phyloP scores from a whole-genome alignment of 64 coral and sea anemone genomes.

The Stichodactyla mertensii region DNA sequence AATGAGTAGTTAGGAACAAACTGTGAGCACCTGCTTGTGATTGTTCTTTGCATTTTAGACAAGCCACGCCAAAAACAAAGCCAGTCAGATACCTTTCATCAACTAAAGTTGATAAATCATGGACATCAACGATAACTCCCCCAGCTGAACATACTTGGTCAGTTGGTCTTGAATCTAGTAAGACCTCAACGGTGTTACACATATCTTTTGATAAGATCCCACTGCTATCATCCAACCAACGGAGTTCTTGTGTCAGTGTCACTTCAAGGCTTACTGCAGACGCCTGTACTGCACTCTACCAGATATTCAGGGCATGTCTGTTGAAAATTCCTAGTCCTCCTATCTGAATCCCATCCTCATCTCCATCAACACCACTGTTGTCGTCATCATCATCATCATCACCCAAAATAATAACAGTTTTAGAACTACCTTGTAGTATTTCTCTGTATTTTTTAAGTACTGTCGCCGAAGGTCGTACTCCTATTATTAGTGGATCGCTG shows the following conservation, averaged over 20 bases:
- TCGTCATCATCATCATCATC: background rate
- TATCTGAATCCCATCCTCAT: background rate
- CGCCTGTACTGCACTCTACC: background rate
- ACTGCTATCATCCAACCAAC: background rate
- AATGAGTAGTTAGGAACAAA: slow-evolving; percentile 6
- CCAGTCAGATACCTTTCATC: slow-evolving; percentile 25
- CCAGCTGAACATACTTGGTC: background rate
- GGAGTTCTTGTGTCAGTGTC: background rate
- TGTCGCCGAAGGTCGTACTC: background rate
- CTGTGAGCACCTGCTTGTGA: background rate
- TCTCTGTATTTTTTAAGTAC: background rate
- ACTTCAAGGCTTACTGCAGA: background rate
- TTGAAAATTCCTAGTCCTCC: slow-evolving; percentile 19
- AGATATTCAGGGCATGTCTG: slow-evolving; percentile 11
- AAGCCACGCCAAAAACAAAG: slow-evolving; percentile 9
- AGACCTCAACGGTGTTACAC: background rate
- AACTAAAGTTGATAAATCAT: slow-evolving; percentile 27
- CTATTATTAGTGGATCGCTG: background rate
- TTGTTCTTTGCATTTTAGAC: slow-evolving; percentile 8
- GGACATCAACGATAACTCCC: background rate
- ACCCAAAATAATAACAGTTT: background rate
- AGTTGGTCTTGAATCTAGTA: slow-evolving; percentile 7
- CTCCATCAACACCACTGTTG: background rate
- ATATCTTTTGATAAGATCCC: background rate
- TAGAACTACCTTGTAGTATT: background rate